Evolutionary conservation across 2,113 vertebrate species (phyloP).

Genomic region (Pelecanoides urinatrix): DNA sequence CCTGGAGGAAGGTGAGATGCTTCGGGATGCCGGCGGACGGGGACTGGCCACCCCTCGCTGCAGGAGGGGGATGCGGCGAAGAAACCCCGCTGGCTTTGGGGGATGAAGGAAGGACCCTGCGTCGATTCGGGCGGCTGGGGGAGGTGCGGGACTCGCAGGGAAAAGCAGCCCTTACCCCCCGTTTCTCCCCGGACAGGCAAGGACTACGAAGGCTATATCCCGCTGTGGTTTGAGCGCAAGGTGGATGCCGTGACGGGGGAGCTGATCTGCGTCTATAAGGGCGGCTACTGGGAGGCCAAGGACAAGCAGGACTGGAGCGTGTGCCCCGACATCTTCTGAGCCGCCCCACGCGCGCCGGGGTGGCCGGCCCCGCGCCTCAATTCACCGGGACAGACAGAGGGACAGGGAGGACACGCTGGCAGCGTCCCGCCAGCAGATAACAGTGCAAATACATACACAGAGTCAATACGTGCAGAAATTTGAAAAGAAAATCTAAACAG

Average conservation of each 20-base stretch:
- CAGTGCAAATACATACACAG: not conserved
- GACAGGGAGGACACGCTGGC: not conserved
- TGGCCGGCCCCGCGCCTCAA: accelerated
- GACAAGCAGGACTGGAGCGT: slow-evolving; percentile 89
- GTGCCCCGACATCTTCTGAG: slow-evolving; percentile 95
- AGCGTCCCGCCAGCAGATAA: not conserved
- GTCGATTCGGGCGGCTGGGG: accelerated
- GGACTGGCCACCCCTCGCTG: accelerated
- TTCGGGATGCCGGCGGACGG: accelerated
- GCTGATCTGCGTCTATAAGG: slow-evolving; percentile 89
- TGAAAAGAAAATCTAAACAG: not conserved
- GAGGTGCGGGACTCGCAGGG: accelerated
- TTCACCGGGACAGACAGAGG: not conserved
- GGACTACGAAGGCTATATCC: slow-evolving; percentile 85
- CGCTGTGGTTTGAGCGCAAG: slow-evolving; percentile 93
- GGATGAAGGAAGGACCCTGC: not conserved
- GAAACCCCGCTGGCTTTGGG: not conserved
- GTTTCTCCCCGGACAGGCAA: slow-evolving; percentile 71
- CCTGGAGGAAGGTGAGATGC: slow-evolving; percentile 80
- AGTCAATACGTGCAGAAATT: not conserved
- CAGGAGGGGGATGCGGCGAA: accelerated
- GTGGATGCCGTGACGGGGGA: slow-evolving; percentile 86
- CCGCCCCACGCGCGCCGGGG: not conserved
- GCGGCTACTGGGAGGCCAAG: slow-evolving; percentile 97
- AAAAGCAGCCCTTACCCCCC: accelerated